Evolutionary conservation across 2,888 invertebrate species (phyloP).

Genomic region (Apamea anceps): DNA sequence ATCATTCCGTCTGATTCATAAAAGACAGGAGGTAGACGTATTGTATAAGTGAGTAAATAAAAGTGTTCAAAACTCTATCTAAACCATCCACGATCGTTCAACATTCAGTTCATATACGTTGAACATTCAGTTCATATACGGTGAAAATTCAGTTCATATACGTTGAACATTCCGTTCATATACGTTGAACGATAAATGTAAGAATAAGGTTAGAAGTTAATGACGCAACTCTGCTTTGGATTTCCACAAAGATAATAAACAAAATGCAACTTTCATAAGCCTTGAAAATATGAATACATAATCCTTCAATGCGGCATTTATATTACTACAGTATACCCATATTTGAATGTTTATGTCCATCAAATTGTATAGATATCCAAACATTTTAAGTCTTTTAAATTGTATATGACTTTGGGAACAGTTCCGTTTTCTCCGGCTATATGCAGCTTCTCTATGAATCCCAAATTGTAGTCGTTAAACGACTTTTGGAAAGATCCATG

Average conservation of each 20-base stretch:
- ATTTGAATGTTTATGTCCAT: neutral
- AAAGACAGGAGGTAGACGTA: too few relatives aligned
- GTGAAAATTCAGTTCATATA: too few relatives aligned
- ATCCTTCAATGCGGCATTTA: neutral
- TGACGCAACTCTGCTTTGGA: constrained; percentile 30
- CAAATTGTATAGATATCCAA: neutral
- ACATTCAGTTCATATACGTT: too few relatives aligned
- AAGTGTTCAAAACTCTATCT: neutral
- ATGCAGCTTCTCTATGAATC: too few relatives aligned
- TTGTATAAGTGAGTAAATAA: neutral
- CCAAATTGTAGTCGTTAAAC: too few relatives aligned
- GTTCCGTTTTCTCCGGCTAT: neutral
- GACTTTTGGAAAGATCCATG: too few relatives aligned
- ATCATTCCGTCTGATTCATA: neutral
- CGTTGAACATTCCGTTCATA: constrained; percentile 12
- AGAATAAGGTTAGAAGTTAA: constrained; percentile 40
- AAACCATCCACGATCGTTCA: neutral
- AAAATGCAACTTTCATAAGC: constrained; percentile 22
- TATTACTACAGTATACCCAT: neutral
- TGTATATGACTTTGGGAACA: neutral
- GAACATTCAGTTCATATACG: too few relatives aligned
- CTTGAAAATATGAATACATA: constrained; percentile 3
- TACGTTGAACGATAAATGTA: constrained; percentile 31
- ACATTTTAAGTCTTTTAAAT: neutral
- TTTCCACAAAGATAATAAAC: constrained; percentile 21